Percentiles rank a stretch among this genome's conserved stretches.
Conservation (phyloP, 2,113 vertebrate genomes). For the Pseudorhombus dupliciocellatus region DNA sequence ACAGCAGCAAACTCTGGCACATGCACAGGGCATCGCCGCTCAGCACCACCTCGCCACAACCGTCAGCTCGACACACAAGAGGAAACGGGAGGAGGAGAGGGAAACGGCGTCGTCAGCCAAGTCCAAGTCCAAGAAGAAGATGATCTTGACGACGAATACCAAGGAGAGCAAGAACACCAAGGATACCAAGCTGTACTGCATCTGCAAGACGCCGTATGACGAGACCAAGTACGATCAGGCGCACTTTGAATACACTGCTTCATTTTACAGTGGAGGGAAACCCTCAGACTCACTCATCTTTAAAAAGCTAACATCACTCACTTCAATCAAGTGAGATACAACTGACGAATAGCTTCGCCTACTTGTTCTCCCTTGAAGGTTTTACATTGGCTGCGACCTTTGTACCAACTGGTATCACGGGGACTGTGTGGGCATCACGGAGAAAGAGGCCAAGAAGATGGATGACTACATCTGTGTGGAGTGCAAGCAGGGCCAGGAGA, state of each 20-base stretch:
- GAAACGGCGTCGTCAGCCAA: conserved; percentile 77
- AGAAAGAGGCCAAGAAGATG: conserved; percentile 99
- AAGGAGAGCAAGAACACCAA: conserved; percentile 90
- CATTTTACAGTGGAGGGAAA: no score
- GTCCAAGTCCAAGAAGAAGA: conserved; percentile 96
- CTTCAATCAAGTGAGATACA: no score
- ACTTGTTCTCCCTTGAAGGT: conserved; percentile 80
- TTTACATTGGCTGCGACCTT: conserved; percentile 99
- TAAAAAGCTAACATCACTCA: no score
- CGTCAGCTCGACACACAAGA: conserved; percentile 84
- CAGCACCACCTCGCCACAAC: conserved; percentile 56
- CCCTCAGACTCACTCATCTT: no score
- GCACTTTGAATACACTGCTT: neutral
- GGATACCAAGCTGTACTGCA: conserved; percentile 97
- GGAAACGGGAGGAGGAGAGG: conserved; percentile 93
- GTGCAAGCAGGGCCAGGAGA: conserved; percentile 97
- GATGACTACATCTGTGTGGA: conserved; percentile 99
- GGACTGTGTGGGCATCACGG: conserved; percentile 98
- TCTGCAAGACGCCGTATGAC: conserved; percentile 99
- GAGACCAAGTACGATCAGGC: conserved; percentile 91
- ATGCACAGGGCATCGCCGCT: conserved; percentile 43
- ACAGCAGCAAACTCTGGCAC: conserved; percentile 53
- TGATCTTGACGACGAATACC: conserved; percentile 93
- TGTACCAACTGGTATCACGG: conserved; percentile 99
- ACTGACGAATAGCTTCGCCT: neutral